Percentiles rank a stretch among this genome's conserved stretches.
phyloP scores from a whole-genome alignment of 2,113 vertebrate species.

The Tragelaphus buxtoni region DNA sequence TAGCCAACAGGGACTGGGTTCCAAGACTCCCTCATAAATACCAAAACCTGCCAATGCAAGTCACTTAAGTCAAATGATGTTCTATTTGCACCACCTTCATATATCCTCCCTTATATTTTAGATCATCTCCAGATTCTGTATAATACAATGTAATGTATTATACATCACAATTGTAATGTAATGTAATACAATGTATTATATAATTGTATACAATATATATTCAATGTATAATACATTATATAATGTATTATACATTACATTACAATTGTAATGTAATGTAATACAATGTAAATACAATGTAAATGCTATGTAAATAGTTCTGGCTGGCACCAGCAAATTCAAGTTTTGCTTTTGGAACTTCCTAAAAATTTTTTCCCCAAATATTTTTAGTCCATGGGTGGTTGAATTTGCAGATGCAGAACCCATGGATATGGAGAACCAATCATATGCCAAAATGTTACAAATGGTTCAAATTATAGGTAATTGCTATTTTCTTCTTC shows the following conservation, averaged over 20 bases:
- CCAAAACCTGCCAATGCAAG: neutral
- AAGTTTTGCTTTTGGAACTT: too few relatives aligned
- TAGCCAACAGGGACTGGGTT: neutral
- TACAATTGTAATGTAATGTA: neutral
- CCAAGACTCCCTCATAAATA: neutral
- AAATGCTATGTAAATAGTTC: neutral
- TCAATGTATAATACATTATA: neutral
- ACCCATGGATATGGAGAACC: too few relatives aligned
- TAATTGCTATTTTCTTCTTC: conserved; percentile 15
- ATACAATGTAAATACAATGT: neutral
- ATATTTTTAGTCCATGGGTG: too few relatives aligned
- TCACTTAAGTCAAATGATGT: neutral
- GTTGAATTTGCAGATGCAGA: too few relatives aligned
- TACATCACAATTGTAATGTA: neutral
- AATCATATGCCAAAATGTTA: neutral
- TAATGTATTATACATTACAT: too few relatives aligned
- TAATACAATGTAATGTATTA: neutral
- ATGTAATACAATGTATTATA: neutral
- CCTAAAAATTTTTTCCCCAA: too few relatives aligned
- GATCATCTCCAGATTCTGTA: neutral
- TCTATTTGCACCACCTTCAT: neutral
- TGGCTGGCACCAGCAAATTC: neutral
- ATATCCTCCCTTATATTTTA: neutral
- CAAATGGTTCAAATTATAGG: neutral
- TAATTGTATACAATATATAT: too few relatives aligned